Conservation (phyloP, 1,140 invertebrate genomes). For the Tetranychus cinnabarinus region DNA sequence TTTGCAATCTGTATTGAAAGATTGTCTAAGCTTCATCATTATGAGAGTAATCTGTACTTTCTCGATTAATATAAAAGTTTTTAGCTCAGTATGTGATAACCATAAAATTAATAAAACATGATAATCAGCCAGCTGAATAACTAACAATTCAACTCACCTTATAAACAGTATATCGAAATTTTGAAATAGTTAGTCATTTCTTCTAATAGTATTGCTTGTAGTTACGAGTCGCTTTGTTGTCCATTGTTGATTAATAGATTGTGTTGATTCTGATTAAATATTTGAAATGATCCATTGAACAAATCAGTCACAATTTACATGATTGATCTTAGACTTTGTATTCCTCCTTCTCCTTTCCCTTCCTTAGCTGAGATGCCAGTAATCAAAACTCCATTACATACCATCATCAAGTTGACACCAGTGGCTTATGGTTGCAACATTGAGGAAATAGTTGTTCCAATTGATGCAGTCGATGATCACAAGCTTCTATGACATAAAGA, state of each 20-base stretch:
- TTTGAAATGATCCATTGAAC: not conserved
- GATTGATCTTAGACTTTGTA: not conserved
- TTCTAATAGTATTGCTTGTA: no score
- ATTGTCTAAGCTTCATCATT: no score
- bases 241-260: no score
- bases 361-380: constrained; percentile 7
- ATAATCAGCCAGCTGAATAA: no score
- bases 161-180: no score
- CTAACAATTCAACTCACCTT: no score
- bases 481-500: constrained; percentile 5
- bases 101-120: no score
- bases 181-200: no score
- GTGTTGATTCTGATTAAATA: not conserved
- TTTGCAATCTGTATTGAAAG: no score
- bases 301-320: not conserved
- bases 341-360: not conserved
- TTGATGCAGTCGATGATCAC: constrained; percentile 82
- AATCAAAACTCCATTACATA: constrained; percentile 62
- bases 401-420: constrained; percentile 86
- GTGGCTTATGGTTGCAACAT: constrained; percentile 92
- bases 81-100: not conserved
- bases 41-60: no score
- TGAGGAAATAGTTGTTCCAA: constrained; percentile 63
- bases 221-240: no score
- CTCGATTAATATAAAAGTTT: no score